A percentile compares a stretch with the other conserved stretches of the same genome.
phyloP scores from a whole-genome alignment of 2,797 vertebrate genomes.

The Nannoperca obscura region DNA sequence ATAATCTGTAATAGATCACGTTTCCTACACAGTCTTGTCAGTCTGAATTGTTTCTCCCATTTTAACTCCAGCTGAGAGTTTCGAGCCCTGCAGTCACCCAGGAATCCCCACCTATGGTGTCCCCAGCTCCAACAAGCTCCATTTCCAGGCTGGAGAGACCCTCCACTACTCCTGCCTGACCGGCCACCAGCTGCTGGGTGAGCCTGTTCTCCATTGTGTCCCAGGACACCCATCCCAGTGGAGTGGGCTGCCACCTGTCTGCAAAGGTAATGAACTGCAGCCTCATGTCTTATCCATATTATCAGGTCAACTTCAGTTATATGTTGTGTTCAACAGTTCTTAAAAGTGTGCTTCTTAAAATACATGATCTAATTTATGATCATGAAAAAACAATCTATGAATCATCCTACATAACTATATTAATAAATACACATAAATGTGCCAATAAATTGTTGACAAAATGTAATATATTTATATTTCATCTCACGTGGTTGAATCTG shows the following conservation, averaged over 20 bases:
- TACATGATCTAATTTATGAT: not conserved
- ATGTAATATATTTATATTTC: not conserved
- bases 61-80: slow-evolving; percentile 85
- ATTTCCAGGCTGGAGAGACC: slow-evolving; percentile 89
- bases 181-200: slow-evolving; percentile 90
- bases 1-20: not conserved
- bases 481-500: not conserved
- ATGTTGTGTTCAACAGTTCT: not conserved
- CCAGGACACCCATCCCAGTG: slow-evolving; percentile 93
- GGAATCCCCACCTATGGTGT: slow-evolving; percentile 88
- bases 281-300: not conserved
- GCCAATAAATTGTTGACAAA: not conserved
- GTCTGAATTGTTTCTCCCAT: not conserved
- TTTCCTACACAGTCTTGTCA: not conserved
- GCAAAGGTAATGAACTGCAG: slow-evolving; percentile 86
- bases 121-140: slow-evolving; percentile 86
- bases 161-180: slow-evolving; percentile 89
- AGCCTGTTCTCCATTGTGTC: slow-evolving; percentile 90
- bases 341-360: not conserved
- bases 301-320: not conserved
- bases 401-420: not conserved
- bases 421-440: not conserved
- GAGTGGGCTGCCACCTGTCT: slow-evolving; percentile 92
- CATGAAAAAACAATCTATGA: not conserved
- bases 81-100: slow-evolving; percentile 91